Evolutionary conservation across 2,888 invertebrate genomes (phyloP).

Genomic region (Apamea crenata): DNA sequence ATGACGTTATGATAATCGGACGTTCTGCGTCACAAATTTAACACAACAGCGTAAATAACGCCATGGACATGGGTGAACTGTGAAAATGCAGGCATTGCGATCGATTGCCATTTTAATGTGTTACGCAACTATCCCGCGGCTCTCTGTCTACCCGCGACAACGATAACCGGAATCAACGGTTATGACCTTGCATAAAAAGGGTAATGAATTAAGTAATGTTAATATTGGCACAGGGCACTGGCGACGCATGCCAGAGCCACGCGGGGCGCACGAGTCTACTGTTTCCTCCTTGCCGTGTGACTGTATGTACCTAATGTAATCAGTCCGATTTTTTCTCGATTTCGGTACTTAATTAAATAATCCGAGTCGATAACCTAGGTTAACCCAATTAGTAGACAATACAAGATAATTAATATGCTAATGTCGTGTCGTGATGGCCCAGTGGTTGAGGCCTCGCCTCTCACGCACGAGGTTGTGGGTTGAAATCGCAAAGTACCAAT

Average conservation of each 20-base stretch:
- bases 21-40: not conserved
- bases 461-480: not conserved
- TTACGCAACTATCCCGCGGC: not conserved
- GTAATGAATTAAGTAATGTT: not conserved
- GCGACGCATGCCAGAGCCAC: constrained; percentile 7
- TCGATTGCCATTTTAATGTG: not conserved
- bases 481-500: not conserved
- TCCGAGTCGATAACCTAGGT: not conserved
- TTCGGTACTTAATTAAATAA: too few species aligned
- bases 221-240: not conserved
- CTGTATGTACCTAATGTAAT: not conserved
- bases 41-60: too few species aligned
- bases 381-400: constrained; percentile 4
- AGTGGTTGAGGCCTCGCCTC: not conserved
- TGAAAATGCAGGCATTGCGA: not conserved
- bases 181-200: not conserved
- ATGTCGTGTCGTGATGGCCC: not conserved
- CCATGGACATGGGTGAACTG: not conserved
- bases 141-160: too few species aligned
- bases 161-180: not conserved
- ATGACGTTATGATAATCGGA: not conserved
- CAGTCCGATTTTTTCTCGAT: constrained; percentile 6
- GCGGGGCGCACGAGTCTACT: constrained; percentile 1
- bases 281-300: not conserved
- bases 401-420: not conserved